Evolutionary conservation across 2,888 invertebrate genomes (phyloP).

Genomic region (Leptopilina syphax): DNA sequence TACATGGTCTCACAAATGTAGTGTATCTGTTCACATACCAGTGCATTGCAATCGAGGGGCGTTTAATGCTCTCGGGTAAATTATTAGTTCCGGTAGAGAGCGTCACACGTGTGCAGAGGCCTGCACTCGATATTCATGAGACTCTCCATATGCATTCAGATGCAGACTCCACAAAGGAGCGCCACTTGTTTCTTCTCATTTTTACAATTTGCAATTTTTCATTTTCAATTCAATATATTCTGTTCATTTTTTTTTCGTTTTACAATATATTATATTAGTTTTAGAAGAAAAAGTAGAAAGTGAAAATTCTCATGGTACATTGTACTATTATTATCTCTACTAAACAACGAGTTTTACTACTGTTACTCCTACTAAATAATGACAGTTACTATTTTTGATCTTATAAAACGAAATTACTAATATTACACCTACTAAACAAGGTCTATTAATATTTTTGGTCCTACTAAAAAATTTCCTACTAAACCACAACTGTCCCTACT

Average conservation of each 20-base stretch:
- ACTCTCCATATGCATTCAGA: constrained; percentile 6
- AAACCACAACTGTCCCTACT: too few species aligned
- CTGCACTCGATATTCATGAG: constrained; percentile 29
- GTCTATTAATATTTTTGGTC: too few species aligned
- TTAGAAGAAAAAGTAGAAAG: not conserved
- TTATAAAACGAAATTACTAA: too few species aligned
- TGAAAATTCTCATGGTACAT: too few species aligned
- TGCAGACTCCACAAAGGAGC: not conserved
- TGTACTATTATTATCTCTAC: too few species aligned
- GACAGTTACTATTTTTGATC: too few species aligned
- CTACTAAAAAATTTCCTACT: too few species aligned
- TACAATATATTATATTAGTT: too few species aligned
- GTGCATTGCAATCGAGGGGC: constrained; percentile 32
- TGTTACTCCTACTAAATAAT: too few species aligned
- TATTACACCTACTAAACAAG: too few species aligned
- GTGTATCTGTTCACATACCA: constrained; percentile 15
- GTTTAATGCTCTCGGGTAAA: constrained; percentile 38
- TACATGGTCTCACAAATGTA: constrained; percentile 12
- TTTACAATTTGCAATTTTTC: not conserved
- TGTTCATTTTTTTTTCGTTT: not conserved
- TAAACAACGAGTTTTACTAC: too few species aligned
- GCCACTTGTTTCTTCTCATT: constrained; percentile 8
- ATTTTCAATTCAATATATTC: not conserved
- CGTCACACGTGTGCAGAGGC: constrained; percentile 19
- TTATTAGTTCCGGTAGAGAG: constrained; percentile 40